These are phyloP conservation scores for Xiphophorus birchmanni DNA, from an alignment of 2,797 vertebrate genomes.

Conservation along the genomic window DNA sequence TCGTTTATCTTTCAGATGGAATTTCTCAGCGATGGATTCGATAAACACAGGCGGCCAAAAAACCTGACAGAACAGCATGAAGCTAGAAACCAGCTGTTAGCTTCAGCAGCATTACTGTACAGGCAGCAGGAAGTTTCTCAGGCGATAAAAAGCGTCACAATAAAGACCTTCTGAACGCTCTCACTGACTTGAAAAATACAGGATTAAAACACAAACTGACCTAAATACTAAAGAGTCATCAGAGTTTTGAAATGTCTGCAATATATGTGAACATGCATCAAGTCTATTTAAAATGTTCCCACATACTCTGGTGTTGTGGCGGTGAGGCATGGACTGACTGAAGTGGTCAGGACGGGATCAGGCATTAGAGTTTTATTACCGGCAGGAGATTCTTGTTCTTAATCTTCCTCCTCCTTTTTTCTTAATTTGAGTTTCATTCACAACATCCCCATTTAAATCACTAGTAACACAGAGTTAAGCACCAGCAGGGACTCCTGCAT, in stretches of 20 bases:
- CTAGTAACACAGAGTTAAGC: background rate
- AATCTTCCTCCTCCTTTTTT: too few species aligned
- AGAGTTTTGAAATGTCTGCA: background rate
- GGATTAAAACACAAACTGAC: too few species aligned
- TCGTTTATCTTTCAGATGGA: conserved; percentile 56
- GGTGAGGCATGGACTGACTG: too few species aligned
- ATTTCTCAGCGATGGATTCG: conserved; percentile 49
- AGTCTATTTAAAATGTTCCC: background rate
- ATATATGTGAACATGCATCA: background rate
- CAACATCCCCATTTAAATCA: too few species aligned
- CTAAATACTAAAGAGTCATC: too few species aligned
- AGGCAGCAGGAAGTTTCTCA: conserved; percentile 12
- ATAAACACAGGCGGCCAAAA: conserved; percentile 59
- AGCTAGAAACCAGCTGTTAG: conserved; percentile 55
- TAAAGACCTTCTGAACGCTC: background rate
- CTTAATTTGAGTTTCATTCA: too few species aligned
- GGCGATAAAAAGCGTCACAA: background rate
- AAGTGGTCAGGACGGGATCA: too few species aligned
- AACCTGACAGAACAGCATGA: conserved; percentile 49
- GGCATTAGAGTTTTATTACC: too few species aligned
- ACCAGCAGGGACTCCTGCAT: background rate
- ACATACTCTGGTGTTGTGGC: too few species aligned
- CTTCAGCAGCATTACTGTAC: background rate
- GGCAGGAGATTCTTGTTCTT: too few species aligned
- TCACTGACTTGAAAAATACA: too few species aligned